These are phyloP conservation scores for Drosophila mojavensis DNA, from an alignment of 1,140 invertebrate genomes.

Conservation along the genomic window DNA sequence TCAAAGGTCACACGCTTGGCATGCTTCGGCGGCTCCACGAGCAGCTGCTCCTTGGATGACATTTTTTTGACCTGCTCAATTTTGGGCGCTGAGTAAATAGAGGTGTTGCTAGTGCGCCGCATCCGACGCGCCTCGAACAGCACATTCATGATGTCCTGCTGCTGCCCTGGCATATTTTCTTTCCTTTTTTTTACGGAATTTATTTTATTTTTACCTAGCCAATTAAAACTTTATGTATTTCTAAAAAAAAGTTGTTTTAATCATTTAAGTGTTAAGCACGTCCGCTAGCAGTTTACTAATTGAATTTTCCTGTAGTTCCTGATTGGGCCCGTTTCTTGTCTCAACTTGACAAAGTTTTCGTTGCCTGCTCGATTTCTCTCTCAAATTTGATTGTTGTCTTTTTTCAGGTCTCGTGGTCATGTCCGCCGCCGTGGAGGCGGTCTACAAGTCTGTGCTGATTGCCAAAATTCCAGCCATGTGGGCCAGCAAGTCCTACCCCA, in stretches of 20 bases:
- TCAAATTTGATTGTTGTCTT: constrained; percentile 36
- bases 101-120: constrained; percentile 19
- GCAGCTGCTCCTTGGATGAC: constrained; percentile 20
- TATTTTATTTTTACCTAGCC: neutral
- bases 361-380: neutral
- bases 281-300: constrained; percentile 16
- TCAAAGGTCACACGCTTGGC: constrained; percentile 49
- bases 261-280: constrained; percentile 20
- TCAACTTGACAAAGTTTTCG: constrained; percentile 11
- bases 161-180: constrained; percentile 5
- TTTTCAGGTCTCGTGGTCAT: constrained; percentile 91
- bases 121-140: constrained; percentile 14
- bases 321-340: constrained; percentile 35
- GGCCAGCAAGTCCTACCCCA: constrained; percentile 95
- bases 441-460: constrained; percentile 92
- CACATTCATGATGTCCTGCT: constrained; percentile 16
- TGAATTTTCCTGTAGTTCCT: constrained; percentile 14
- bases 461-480: constrained; percentile 93
- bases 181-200: neutral
- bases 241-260: constrained; percentile 10
- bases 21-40: constrained; percentile 42
- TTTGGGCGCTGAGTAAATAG: neutral
- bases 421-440: constrained; percentile 94
- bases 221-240: constrained; percentile 4
- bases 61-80: neutral